Percentiles rank a stretch among this genome's conserved stretches.
Evolutionary conservation across 2,797 vertebrate genomes (phyloP).

Genomic region (Gymnoscopelus microlampas): DNA sequence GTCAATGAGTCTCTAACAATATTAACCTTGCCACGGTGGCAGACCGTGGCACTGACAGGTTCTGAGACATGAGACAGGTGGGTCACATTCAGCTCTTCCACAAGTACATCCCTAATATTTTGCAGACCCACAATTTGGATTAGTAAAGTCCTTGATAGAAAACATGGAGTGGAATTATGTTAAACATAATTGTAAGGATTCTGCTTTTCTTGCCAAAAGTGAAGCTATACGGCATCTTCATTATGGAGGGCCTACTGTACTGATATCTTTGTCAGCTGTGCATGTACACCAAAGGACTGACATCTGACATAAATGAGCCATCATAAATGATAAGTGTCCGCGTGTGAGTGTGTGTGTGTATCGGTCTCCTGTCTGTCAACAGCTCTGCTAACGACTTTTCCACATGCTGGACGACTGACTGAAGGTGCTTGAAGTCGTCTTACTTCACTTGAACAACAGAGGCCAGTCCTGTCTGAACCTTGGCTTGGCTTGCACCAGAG

Average conservation of each 20-base stretch:
- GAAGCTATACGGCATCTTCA: too few relatives aligned
- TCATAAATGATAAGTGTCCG: background rate
- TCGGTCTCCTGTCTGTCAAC: background rate
- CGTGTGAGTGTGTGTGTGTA: background rate
- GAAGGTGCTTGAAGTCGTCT: background rate
- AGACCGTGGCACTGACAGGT: background rate
- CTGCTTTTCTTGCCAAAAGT: background rate
- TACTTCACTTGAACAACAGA: background rate
- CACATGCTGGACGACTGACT: background rate
- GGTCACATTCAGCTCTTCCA: background rate
- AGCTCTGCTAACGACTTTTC: background rate
- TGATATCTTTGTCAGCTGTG: background rate
- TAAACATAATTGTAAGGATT: background rate
- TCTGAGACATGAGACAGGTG: background rate
- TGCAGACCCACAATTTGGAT: conserved; percentile 1
- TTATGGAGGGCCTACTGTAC: background rate
- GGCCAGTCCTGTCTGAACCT: too few relatives aligned
- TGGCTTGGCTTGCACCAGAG: background rate
- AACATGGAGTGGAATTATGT: background rate
- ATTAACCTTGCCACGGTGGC: background rate
- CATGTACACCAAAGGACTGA: background rate
- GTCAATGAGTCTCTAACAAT: background rate
- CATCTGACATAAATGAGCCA: background rate
- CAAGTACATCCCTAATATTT: background rate
- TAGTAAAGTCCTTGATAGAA: background rate